Base-by-base conservation (phyloP, 2,797 vertebrate genomes). In the Epinephelus awoara region DNA sequence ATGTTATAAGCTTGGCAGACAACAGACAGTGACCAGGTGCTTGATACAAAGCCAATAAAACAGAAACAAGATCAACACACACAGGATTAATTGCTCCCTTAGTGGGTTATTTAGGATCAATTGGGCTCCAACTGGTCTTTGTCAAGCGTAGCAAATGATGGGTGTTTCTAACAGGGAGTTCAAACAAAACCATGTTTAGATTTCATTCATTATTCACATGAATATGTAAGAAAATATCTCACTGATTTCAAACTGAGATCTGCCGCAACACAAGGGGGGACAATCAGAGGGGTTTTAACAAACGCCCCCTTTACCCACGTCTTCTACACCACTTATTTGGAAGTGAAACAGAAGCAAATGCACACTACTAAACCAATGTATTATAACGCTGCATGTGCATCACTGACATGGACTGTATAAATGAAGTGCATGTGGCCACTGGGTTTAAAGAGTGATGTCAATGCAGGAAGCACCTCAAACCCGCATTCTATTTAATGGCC, bases 1-100 rank as follows among this genome's bases (percentile, higher is more conserved):
- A 86, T 68, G 68, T 90, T 68, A 77, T 29, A 56, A 84, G 47
- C 13, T 86, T 83, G 62, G 71, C 74, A 85, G 75, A 79, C 15
- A 72, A 77, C 29, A 80, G 67, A 77, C 72, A 78, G 55, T 54
- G 61, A 75, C 51, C 81, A 85, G 67, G 71, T 68, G 51, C 23
- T 77, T 77, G 63, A 75, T 12, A 57, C 34, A 8, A 46, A 68
- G 72, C 62, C 73, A 78, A n/a, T 21, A 57, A 71, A 15, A 77
- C 57, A 85, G 42, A 67, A 76, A 78, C 38, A 69, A 46, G 34
- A 72, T 61, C 66, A 85, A 75, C 56, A 81, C 81, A 72, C 14
- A 5, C 21, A 5, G 61, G 56, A 78, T 80, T 67, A 72, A 83
- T 65, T 46, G 52, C 58, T 68, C 59, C 66, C 58, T 70, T 51